Conservation (phyloP, 2,113 vertebrate genomes). For the Sebastes fasciatus region DNA sequence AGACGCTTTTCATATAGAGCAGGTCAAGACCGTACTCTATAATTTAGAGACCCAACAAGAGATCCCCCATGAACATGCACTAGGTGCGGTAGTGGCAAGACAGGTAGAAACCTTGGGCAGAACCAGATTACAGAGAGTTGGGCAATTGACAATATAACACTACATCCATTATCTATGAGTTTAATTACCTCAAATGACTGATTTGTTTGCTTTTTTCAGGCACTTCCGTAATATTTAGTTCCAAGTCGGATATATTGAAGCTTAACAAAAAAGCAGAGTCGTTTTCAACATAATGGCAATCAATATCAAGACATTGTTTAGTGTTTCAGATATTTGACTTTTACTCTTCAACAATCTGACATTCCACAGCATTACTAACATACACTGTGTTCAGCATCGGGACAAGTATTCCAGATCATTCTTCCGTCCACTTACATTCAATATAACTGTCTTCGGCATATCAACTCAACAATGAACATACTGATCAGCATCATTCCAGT, state of each 20-base stretch:
- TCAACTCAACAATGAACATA: background rate
- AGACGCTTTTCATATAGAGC: too few species aligned
- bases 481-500: background rate
- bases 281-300: background rate
- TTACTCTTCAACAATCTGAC: background rate
- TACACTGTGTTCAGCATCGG: background rate
- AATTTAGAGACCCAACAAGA: too few species aligned
- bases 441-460: background rate
- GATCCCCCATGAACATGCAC: too few species aligned
- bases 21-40: too few species aligned
- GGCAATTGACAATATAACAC: too few species aligned
- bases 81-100: too few species aligned
- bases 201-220: too few species aligned
- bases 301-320: background rate
- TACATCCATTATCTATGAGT: too few species aligned
- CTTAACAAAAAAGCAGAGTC: background rate
- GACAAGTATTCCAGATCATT: background rate
- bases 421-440: background rate
- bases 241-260: background rate
- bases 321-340: background rate
- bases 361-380: background rate
- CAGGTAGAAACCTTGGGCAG: too few species aligned
- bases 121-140: too few species aligned
- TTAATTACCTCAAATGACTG: too few species aligned
- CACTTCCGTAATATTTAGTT: background rate